Evolutionary conservation across 2,888 invertebrate genomes (phyloP).

Genomic region (Camptogramma bilineatum): DNA sequence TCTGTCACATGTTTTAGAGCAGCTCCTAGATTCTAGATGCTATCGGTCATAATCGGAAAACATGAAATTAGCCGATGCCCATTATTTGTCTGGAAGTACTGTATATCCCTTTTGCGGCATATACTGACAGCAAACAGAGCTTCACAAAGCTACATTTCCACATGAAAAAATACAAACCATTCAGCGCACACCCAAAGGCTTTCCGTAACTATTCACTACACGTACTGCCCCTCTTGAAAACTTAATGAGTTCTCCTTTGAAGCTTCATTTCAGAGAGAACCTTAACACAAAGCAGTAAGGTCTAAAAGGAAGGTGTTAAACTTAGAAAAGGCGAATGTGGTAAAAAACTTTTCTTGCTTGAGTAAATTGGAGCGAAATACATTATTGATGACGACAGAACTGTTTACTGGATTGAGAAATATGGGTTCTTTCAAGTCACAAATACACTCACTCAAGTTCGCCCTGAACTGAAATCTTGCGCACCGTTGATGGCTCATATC

Average conservation of each 20-base stretch:
- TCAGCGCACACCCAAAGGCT: constrained; percentile 7
- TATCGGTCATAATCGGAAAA: no score
- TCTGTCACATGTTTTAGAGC: no score
- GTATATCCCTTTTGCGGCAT: neutral
- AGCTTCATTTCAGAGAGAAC: constrained; percentile 12
- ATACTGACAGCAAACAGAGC: constrained; percentile 31
- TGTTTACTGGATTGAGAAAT: no score
- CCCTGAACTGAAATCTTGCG: no score
- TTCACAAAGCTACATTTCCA: constrained; percentile 1
- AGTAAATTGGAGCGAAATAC: constrained; percentile 1
- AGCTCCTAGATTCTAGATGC: no score
- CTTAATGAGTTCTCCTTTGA: constrained; percentile 41
- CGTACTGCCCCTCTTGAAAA: constrained; percentile 36
- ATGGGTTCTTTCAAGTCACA: no score
- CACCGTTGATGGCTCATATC: no score
- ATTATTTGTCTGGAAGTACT: no score
- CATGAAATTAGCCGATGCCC: no score
- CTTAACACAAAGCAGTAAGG: constrained; percentile 18
- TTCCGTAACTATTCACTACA: constrained; percentile 25
- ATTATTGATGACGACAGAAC: neutral
- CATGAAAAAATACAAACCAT: neutral
- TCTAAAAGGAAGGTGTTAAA: constrained; percentile 7
- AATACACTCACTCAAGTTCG: no score
- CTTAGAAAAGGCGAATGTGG: constrained; percentile 2
- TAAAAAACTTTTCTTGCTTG: constrained; percentile 1